Percentiles rank a stretch among this genome's conserved stretches.
Conservation (phyloP, 2,113 vertebrate genomes). For the Coracopsis vasa region DNA sequence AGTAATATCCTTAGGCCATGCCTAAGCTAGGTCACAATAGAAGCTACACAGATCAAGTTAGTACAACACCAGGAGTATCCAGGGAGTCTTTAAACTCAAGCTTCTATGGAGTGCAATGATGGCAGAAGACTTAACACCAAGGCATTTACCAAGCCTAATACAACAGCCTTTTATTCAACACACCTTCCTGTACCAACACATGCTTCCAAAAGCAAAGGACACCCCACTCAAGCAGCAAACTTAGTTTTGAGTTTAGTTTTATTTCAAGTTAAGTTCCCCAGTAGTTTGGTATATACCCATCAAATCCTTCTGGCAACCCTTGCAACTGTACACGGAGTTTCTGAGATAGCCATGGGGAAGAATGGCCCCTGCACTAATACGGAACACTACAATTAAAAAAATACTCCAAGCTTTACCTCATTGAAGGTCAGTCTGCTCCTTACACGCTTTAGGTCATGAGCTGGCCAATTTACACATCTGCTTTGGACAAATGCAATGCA, state of each 20-base stretch:
- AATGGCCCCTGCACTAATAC: neutral
- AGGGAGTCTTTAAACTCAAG: neutral
- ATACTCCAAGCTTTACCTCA: neutral
- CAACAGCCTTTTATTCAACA: neutral
- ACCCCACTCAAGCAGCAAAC: neutral
- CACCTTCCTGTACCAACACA: neutral
- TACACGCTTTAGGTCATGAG: neutral
- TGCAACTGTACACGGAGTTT: neutral
- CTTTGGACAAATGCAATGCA: neutral
- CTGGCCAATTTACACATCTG: neutral
- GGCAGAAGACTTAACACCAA: neutral
- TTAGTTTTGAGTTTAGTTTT: neutral
- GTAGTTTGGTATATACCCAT: neutral
- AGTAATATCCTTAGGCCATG: neutral
- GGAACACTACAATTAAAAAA: neutral
- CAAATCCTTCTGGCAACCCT: neutral
- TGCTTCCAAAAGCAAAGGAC: neutral
- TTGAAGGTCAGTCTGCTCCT: neutral
- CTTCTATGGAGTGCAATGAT: neutral
- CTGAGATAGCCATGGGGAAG: neutral
- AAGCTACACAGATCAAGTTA: neutral
- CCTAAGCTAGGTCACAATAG: neutral
- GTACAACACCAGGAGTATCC: neutral
- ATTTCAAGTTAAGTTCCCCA: neutral
- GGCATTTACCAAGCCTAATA: neutral